Conservation (phyloP, 2,113 vertebrate genomes). For the Xyliphius kryptos region DNA sequence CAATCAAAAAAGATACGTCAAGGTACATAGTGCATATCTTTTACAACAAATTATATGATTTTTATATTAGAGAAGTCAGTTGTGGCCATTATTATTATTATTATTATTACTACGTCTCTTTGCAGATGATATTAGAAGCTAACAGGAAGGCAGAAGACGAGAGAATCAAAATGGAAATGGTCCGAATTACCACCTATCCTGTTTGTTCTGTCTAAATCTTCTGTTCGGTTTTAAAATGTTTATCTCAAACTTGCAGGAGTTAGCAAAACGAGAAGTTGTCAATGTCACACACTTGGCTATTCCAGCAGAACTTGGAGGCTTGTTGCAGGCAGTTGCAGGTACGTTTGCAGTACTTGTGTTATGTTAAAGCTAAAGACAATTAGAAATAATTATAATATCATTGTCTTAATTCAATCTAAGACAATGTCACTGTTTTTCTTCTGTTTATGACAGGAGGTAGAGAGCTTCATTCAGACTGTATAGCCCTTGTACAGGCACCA, state of each 20-base stretch:
- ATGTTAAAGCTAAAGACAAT: not conserved
- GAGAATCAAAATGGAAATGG: constrained; percentile 68
- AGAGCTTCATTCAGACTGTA: constrained; percentile 66
- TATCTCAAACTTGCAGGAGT: constrained; percentile 65
- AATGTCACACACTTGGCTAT: constrained; percentile 88
- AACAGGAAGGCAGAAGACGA: constrained; percentile 63
- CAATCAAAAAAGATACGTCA: constrained; percentile 80
- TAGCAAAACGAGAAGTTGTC: constrained; percentile 82
- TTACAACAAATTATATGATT: too few relatives aligned
- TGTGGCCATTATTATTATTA: too few relatives aligned
- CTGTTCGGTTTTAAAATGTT: too few relatives aligned
- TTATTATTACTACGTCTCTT: constrained; percentile 18
- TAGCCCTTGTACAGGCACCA: constrained; percentile 77
- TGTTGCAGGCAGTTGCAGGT: constrained; percentile 75
- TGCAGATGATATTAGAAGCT: constrained; percentile 66
- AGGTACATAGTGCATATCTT: too few relatives aligned
- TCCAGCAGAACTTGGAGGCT: constrained; percentile 78
- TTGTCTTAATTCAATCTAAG: too few relatives aligned
- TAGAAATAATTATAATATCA: not conserved
- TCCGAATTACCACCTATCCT: constrained; percentile 41
- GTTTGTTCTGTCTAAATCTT: not conserved
- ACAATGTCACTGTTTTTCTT: too few relatives aligned
- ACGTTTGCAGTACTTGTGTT: not conserved
- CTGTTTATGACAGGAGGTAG: constrained; percentile 57
- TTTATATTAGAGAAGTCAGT: too few relatives aligned